Evolutionary conservation across 2,888 invertebrate genomes (phyloP).

Genomic region (Callinectes sapidus): DNA sequence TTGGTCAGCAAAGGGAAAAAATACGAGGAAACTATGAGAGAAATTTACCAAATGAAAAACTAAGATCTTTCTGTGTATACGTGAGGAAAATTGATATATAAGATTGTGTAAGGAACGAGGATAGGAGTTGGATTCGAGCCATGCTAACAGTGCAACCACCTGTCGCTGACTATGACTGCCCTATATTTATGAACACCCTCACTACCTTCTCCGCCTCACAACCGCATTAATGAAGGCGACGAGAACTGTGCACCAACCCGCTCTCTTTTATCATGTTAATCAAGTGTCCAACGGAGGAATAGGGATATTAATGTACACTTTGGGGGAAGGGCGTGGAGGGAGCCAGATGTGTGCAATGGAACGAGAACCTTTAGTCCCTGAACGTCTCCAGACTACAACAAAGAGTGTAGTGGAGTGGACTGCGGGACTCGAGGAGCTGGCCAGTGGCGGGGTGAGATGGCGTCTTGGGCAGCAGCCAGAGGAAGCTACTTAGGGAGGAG

Average conservation of each 20-base stretch:
- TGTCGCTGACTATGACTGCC: neutral
- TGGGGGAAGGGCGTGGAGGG: neutral
- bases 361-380: neutral
- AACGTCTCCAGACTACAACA: neutral
- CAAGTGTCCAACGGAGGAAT: neutral
- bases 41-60: neutral
- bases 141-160: neutral
- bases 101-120: neutral
- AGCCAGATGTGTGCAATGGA: neutral
- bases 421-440: neutral
- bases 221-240: constrained; percentile 14
- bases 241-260: neutral
- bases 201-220: neutral
- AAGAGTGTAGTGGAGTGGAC: neutral
- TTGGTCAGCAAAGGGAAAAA: neutral
- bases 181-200: neutral
- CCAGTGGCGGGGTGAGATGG: neutral
- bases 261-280: neutral
- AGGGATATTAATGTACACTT: neutral
- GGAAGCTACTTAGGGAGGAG: neutral
- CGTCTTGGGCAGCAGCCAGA: constrained; percentile 2
- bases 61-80: neutral
- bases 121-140: neutral
- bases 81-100: neutral
- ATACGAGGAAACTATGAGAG: neutral